Evolutionary conservation across 53 echinoderm and acorn worm species (phyloP).

Genomic region (Paelopatides confundens): DNA sequence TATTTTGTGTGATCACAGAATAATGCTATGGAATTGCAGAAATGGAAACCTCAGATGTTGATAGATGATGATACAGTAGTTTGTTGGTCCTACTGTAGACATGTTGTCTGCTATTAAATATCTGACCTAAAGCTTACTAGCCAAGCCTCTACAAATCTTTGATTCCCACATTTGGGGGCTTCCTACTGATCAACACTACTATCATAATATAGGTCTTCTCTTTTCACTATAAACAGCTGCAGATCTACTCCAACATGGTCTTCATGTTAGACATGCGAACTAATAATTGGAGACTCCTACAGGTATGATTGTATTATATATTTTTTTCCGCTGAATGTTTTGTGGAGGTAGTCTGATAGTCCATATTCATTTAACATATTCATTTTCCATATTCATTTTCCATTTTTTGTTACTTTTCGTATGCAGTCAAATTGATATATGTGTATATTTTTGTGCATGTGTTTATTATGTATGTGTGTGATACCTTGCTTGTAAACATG

Average conservation of each 20-base stretch:
- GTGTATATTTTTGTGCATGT: not conserved
- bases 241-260: constrained; percentile 87
- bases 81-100: no score
- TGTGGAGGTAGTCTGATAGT: no score
- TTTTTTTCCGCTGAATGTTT: no score
- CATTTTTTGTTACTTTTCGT: no score
- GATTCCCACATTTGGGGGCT: not conserved
- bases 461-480: not conserved
- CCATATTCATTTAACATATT: no score
- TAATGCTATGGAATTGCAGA: no score
- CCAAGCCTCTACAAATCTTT: not conserved
- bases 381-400: no score
- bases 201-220: constrained; percentile 41
- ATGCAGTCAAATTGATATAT: not conserved
- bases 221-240: constrained; percentile 72
- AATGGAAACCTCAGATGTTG: not conserved
- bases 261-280: constrained; percentile 78
- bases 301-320: constrained; percentile 19
- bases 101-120: no score
- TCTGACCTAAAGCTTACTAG: no score
- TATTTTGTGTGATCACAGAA: no score
- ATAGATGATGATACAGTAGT: not conserved
- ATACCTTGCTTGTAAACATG: no score
- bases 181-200: constrained; percentile 19
- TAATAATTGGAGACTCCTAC: constrained; percentile 59